These are phyloP conservation scores for Drosophila takahashii DNA, from an alignment of 1,140 invertebrate species.

Conservation along the genomic window DNA sequence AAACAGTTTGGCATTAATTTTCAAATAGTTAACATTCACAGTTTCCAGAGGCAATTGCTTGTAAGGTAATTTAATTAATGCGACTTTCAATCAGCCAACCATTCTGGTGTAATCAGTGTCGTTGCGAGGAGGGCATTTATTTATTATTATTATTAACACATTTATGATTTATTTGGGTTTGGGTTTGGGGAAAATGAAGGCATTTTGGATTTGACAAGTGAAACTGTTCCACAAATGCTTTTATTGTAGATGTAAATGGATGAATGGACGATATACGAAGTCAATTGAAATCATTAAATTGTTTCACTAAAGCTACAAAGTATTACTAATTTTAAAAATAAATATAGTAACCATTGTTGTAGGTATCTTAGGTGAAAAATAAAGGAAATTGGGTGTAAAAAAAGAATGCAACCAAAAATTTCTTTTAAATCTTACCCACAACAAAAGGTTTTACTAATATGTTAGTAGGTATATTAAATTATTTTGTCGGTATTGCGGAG, in stretches of 20 bases:
- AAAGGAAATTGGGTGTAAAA: too few relatives aligned
- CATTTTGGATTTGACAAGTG: background rate
- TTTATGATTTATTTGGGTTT: constrained; percentile 25
- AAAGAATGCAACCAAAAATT: too few relatives aligned
- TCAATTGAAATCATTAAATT: too few relatives aligned
- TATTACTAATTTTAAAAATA: too few relatives aligned
- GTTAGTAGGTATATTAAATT: background rate
- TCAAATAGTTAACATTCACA: constrained; percentile 34
- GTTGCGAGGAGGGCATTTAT: background rate
- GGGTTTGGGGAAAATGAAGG: background rate
- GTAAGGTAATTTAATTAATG: constrained; percentile 51
- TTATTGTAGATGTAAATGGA: background rate
- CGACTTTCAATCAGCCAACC: constrained; percentile 17
- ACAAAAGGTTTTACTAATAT: too few relatives aligned
- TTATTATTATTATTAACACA: background rate
- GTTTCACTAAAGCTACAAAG: too few relatives aligned
- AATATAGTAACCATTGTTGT: too few relatives aligned
- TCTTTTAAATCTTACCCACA: too few relatives aligned
- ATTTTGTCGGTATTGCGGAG: background rate
- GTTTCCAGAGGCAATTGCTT: constrained; percentile 32
- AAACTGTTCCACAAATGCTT: too few relatives aligned
- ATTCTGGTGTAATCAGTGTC: constrained; percentile 13
- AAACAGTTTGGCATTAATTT: constrained; percentile 22
- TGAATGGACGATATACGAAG: too few relatives aligned
- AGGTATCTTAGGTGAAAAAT: too few relatives aligned